These are phyloP conservation scores for Nannoperca australis DNA, from an alignment of 2,797 vertebrate genomes.

Conservation along the genomic window DNA sequence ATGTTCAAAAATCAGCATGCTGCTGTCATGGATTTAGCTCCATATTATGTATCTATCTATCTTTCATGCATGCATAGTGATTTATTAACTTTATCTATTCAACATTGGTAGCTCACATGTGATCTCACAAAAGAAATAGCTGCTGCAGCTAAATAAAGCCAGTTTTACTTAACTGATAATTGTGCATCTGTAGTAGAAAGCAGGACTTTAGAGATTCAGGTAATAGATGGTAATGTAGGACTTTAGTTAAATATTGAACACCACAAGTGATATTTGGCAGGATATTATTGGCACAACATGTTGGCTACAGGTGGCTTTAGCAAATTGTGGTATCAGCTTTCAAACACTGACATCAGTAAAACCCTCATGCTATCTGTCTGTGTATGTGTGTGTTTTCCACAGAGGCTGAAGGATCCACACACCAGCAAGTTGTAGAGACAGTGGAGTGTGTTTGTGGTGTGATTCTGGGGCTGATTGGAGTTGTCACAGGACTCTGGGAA, in stretches of 20 bases:
- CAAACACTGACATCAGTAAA: not conserved
- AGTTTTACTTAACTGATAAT: not conserved
- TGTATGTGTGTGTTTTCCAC: constrained; percentile 6
- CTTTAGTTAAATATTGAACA: not conserved
- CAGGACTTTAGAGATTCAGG: not conserved
- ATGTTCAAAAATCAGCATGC: not conserved
- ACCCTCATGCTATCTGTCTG: not conserved
- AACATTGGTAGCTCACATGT: not conserved
- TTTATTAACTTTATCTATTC: not conserved
- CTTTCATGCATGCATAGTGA: not conserved
- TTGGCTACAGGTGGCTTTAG: not conserved
- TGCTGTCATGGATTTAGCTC: no score
- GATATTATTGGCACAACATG: not conserved
- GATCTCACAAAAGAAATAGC: no score
- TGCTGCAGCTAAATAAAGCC: no score
- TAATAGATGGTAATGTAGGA: not conserved
- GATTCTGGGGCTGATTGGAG: constrained; percentile 63
- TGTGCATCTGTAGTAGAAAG: not conserved
- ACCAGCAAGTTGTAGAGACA: constrained; percentile 30
- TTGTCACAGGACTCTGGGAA: constrained; percentile 52
- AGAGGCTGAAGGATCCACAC: constrained; percentile 36
- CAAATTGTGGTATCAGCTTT: not conserved
- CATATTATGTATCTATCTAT: not conserved
- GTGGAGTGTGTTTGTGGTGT: constrained; percentile 55
- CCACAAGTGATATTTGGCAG: constrained; percentile 3